A percentile compares a stretch with the other conserved stretches of the same genome.
Evolutionary conservation across 2,888 invertebrate species (phyloP).

Genomic region (Chymomyza amoena): DNA sequence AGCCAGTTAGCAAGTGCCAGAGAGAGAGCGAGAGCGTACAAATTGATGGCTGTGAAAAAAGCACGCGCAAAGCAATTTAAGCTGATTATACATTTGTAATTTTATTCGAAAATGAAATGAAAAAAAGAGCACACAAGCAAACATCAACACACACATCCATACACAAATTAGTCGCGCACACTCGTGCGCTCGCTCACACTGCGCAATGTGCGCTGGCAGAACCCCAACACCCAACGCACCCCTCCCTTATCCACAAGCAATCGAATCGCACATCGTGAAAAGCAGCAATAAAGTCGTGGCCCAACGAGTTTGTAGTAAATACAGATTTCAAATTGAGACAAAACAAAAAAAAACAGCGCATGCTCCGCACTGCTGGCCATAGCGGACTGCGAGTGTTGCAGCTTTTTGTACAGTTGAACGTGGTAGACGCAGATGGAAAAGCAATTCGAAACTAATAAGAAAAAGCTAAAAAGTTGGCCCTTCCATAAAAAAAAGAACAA

Average conservation of each 20-base stretch:
- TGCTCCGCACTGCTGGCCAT: conserved; percentile 39
- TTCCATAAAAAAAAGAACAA: background rate
- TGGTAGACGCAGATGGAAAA: conserved; percentile 28
- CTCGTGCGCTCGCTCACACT: conserved; percentile 53
- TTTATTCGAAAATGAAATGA: conserved; percentile 49
- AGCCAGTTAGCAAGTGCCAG: conserved; percentile 13
- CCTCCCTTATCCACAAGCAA: conserved; percentile 22
- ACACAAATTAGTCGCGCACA: conserved; percentile 22
- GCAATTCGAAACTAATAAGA: conserved; percentile 50
- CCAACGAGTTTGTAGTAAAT: conserved; percentile 43
- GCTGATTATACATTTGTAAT: conserved; percentile 68
- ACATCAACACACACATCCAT: conserved; percentile 9
- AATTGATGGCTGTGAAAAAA: conserved; percentile 49
- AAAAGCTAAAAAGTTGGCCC: conserved; percentile 30
- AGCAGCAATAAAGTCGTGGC: background rate
- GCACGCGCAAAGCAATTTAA: conserved; percentile 65
- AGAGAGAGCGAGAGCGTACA: conserved; percentile 8
- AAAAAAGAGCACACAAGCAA: conserved; percentile 19
- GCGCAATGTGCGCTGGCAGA: background rate
- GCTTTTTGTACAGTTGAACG: conserved; percentile 57
- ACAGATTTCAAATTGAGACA: conserved; percentile 43
- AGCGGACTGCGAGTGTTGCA: background rate
- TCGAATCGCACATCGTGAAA: background rate
- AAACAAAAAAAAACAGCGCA: conserved; percentile 51
- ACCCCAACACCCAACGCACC: conserved; percentile 11